phyloP scores from a whole-genome alignment of 2,888 invertebrate genomes.

The Microdon myrmicae region DNA sequence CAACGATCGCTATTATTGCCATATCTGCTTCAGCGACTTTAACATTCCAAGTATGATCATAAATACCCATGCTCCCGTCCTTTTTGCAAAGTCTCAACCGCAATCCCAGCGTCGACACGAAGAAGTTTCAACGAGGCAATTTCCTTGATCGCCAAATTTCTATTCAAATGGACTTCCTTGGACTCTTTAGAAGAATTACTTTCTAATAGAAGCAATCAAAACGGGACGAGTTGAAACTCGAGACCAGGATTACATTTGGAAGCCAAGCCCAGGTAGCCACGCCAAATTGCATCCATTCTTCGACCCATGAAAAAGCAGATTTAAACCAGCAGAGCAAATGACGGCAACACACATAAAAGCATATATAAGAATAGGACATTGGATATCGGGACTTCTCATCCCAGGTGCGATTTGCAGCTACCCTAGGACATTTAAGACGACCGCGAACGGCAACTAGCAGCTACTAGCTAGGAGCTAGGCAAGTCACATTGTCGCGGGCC shows the following conservation, averaged over 20 bases:
- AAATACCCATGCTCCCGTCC: too few relatives aligned
- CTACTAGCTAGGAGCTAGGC: too few relatives aligned
- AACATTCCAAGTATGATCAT: too few relatives aligned
- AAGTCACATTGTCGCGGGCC: conserved; percentile 33
- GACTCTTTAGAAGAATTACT: conserved; percentile 52
- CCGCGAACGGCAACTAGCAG: too few relatives aligned
- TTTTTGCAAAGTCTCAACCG: too few relatives aligned
- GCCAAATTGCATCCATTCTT: conserved; percentile 49
- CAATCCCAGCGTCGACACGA: too few relatives aligned
- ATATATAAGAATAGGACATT: conserved; percentile 3
- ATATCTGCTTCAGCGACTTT: too few relatives aligned
- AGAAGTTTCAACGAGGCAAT: conserved; percentile 37
- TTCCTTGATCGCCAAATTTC: conserved; percentile 50
- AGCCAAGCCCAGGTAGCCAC: conserved; percentile 29
- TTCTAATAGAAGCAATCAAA: conserved; percentile 53
- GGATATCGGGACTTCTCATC: conserved; percentile 22
- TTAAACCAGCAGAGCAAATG: not conserved
- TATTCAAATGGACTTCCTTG: conserved; percentile 52
- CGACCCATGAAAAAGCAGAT: conserved; percentile 28
- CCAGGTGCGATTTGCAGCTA: conserved; percentile 49
- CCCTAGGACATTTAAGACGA: conserved; percentile 39
- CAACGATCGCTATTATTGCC: too few relatives aligned
- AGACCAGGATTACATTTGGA: too few relatives aligned
- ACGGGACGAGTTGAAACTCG: conserved; percentile 50
- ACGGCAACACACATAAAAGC: not conserved